Percentiles rank a stretch among this genome's conserved stretches.
phyloP scores from a whole-genome alignment of 2,888 invertebrate species.

The Phengaris alcon region DNA sequence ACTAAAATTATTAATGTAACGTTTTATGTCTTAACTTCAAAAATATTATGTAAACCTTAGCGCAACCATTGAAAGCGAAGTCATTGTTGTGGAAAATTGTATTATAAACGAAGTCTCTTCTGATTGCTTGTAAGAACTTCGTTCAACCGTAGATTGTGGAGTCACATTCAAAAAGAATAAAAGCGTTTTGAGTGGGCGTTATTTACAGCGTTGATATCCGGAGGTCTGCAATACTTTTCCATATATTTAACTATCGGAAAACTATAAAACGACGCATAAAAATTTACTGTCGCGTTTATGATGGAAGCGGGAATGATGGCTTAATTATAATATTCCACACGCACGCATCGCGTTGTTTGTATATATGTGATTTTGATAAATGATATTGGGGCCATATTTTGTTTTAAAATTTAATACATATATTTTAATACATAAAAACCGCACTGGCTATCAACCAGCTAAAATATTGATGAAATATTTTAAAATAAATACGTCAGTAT shows the following conservation, averaged over 20 bases:
- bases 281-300: conserved; percentile 15
- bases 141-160: background rate
- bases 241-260: conserved; percentile 26
- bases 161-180: background rate
- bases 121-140: too few species aligned
- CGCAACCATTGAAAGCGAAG: too few species aligned
- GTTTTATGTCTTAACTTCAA: too few species aligned
- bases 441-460: too few species aligned
- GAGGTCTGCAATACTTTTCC: conserved; percentile 3
- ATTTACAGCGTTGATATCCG: conserved; percentile 24
- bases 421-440: too few species aligned
- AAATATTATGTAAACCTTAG: too few species aligned
- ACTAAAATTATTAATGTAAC: too few species aligned
- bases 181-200: background rate
- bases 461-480: too few species aligned
- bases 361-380: background rate
- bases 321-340: conserved; percentile 12
- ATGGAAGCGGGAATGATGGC: background rate
- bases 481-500: too few species aligned
- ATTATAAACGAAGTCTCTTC: background rate
- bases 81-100: too few species aligned
- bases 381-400: background rate
- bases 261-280: conserved; percentile 22
- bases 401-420: background rate
- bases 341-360: background rate